Percentiles rank a stretch among this genome's conserved stretches.
These are phyloP conservation scores for Perca schrenkii DNA, from an alignment of 2,113 vertebrate genomes.

Conservation along the genomic window DNA sequence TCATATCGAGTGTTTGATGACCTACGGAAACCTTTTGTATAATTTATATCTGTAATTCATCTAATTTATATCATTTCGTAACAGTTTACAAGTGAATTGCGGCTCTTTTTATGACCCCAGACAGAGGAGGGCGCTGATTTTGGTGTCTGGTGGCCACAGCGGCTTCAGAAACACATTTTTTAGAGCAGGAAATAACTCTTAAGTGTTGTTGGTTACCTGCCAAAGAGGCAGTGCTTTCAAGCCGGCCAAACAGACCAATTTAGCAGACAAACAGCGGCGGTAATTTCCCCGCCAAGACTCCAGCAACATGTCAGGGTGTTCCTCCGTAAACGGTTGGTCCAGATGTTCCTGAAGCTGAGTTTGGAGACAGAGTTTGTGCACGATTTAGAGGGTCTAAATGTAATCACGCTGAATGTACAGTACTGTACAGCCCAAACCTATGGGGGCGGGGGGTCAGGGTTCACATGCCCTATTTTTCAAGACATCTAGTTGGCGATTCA, in stretches of 20 bases:
- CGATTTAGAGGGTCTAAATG: neutral
- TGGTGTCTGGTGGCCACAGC: neutral
- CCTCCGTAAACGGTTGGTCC: neutral
- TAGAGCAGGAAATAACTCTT: neutral
- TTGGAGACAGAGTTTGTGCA: neutral
- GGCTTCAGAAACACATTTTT: slow-evolving; percentile 15
- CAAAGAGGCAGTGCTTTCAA: slow-evolving; percentile 5
- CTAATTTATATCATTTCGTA: slow-evolving; percentile 41
- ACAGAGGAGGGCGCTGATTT: neutral
- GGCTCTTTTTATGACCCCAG: neutral
- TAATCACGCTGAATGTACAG: neutral
- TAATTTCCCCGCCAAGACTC: slow-evolving; percentile 5
- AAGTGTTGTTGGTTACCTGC: slow-evolving; percentile 5
- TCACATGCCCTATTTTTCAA: no score
- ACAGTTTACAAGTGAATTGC: slow-evolving; percentile 30
- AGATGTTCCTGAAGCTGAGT: slow-evolving; percentile 11
- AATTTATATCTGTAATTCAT: slow-evolving; percentile 55
- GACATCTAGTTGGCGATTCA: no score
- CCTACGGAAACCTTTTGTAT: slow-evolving; percentile 63
- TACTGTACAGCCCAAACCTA: no score
- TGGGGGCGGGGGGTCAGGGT: no score
- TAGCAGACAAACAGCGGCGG: neutral
- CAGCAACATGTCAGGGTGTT: neutral
- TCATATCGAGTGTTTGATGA: slow-evolving; percentile 67
- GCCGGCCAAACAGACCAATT: neutral